Percentiles rank a stretch among this genome's conserved stretches.
Evolutionary conservation across 1,140 invertebrate species (phyloP).

Genomic region (Colletes latitarsis): DNA sequence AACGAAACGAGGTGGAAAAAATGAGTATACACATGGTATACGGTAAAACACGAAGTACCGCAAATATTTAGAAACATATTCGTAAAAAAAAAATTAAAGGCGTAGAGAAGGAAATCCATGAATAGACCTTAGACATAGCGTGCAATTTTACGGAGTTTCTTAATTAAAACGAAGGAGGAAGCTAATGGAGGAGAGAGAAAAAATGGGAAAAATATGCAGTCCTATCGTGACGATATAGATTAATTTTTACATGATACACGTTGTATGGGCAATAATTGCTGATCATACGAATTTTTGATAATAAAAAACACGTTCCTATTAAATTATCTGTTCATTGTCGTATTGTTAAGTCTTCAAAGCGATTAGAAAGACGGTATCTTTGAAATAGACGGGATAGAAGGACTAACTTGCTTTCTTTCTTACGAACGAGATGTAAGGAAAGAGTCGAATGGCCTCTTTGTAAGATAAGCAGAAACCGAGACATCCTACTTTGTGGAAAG

Average conservation of each 20-base stretch:
- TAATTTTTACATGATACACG: constrained; percentile 58
- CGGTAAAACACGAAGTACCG: constrained; percentile 16
- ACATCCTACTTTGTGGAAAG: constrained; percentile 25
- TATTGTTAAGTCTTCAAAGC: constrained; percentile 58
- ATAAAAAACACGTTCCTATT: constrained; percentile 66
- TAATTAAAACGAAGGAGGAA: constrained; percentile 5
- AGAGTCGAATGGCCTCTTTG: constrained; percentile 60
- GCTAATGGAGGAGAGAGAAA: not conserved
- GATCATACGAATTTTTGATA: constrained; percentile 64
- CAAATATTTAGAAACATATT: constrained; percentile 39
- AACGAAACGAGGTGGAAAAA: not conserved
- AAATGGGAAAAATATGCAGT: constrained; percentile 37
- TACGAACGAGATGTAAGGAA: constrained; percentile 33
- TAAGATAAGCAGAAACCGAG: constrained; percentile 46
- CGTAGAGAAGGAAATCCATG: constrained; percentile 6
- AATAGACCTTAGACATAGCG: constrained; percentile 31
- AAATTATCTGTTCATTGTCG: constrained; percentile 64
- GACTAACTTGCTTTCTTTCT: constrained; percentile 21
- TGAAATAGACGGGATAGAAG: constrained; percentile 10
- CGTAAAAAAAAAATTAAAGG: constrained; percentile 15
- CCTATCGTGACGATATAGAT: constrained; percentile 49
- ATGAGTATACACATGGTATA: constrained; percentile 26
- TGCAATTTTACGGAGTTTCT: constrained; percentile 42
- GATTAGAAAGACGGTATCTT: constrained; percentile 34
- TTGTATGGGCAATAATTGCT: constrained; percentile 55